Base-by-base conservation (phyloP, 2,113 vertebrate genomes). In the Tringa solitaria region DNA sequence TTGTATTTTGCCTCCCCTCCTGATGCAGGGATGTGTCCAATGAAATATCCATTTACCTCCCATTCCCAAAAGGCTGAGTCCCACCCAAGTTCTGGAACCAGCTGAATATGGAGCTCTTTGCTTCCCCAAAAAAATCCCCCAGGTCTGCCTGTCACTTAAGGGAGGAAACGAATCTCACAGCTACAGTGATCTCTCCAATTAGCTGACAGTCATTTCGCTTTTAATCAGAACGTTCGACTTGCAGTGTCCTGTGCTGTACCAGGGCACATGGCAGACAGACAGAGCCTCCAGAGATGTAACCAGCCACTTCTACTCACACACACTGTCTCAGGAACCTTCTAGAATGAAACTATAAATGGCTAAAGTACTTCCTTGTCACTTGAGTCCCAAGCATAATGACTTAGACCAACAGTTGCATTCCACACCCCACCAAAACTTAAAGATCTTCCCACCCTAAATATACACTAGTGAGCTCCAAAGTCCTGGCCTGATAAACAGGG, bases 371-470 rank as follows among this genome's bases (percentile, higher is more conserved):
- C 28, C 14, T 84, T 84, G 23, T 10, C 24, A 50, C 10, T 74
- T 11, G 32, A 56, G 8, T 68, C 39, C 11, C 6, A 70, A 45
- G n/a, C 20, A 37, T 43, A 60, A 75, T 33, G 81, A 37, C 13
- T 37, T 35, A 70, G 21, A 27, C 13, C 6, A 61, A 50, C 12
- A 60, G 19, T 14, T 74, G 60, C 60, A 20, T 6, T 76, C 26
- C 7, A 1, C 37, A 8, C 3, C 1, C 2, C 37, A 12, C 5
- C 7, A 50, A 81, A 75, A 18, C 5, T 8, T 37, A 28, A 1
- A 57, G 20, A 30, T 15, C 12, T 46, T 30, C 18, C 27, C 14
- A 50, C 7, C 5, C 14, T 73, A 54, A 39, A 61, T 9, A 46
- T 2, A n/a, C 7, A 21, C 8, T 10, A 56, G 48, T 33, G 60